Conservation (phyloP, 2,888 invertebrate genomes). For the Drosophila flavopinicola region DNA sequence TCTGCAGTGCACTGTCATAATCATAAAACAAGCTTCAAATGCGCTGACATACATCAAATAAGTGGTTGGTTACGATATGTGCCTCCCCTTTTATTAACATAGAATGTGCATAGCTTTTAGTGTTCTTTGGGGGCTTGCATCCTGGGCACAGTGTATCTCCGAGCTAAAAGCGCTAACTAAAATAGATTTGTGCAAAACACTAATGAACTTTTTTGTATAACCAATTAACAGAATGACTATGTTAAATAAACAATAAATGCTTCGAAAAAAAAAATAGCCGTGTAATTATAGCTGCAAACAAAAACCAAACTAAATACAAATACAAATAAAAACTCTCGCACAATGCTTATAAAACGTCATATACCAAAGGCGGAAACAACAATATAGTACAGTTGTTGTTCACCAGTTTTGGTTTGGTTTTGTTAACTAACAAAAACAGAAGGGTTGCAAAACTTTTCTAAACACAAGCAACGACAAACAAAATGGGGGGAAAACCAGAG, state of each 20-base stretch:
- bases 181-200: not conserved
- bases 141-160: too few species aligned
- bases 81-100: not conserved
- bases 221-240: slow-evolving; percentile 15
- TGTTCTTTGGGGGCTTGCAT: not conserved
- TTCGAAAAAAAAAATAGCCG: slow-evolving; percentile 18
- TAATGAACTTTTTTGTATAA: slow-evolving; percentile 17
- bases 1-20: slow-evolving; percentile 29
- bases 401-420: slow-evolving; percentile 9
- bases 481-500: slow-evolving; percentile 4
- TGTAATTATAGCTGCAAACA: slow-evolving; percentile 26
- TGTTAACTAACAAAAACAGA: slow-evolving; percentile 18
- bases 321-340: slow-evolving; percentile 17
- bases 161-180: too few species aligned
- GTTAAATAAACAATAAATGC: slow-evolving; percentile 4
- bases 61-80: not conserved
- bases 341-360: slow-evolving; percentile 12
- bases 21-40: slow-evolving; percentile 33
- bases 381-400: slow-evolving; percentile 16
- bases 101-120: slow-evolving; percentile 4
- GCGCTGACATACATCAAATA: slow-evolving; percentile 1
- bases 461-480: slow-evolving; percentile 16
- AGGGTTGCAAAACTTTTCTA: slow-evolving; percentile 20
- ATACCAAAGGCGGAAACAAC: slow-evolving; percentile 3
- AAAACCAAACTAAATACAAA: not conserved